Percentiles rank a stretch among this genome's conserved stretches.
phyloP scores from a whole-genome alignment of 2,797 vertebrate species.

The Chromis chromis region DNA sequence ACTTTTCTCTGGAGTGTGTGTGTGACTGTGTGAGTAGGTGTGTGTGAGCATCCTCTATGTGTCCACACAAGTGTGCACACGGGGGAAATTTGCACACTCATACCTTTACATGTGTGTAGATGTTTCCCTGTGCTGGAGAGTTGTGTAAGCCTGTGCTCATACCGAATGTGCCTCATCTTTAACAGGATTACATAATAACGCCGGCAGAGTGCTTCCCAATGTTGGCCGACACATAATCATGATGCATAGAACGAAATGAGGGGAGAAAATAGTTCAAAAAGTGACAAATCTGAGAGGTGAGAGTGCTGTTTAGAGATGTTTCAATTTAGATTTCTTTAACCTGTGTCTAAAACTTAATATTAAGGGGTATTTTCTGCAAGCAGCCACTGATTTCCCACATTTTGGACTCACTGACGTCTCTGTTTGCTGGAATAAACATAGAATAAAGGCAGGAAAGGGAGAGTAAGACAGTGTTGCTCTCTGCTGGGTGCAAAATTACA shows the following conservation, averaged over 20 bases:
- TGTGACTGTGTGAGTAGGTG: slow-evolving; percentile 65
- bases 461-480: slow-evolving; percentile 53
- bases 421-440: slow-evolving; percentile 16
- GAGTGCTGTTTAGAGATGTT: too few relatives aligned
- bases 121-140: slow-evolving; percentile 29
- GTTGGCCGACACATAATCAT: slow-evolving; percentile 20
- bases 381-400: slow-evolving; percentile 6
- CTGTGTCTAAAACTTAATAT: slow-evolving; percentile 11
- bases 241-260: slow-evolving; percentile 6
- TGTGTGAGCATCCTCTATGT: slow-evolving; percentile 60
- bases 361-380: background rate
- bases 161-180: slow-evolving; percentile 40
- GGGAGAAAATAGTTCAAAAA: slow-evolving; percentile 15
- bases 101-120: slow-evolving; percentile 46
- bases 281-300: background rate
- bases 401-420: background rate
- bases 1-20: slow-evolving; percentile 84
- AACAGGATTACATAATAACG: slow-evolving; percentile 54
- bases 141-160: slow-evolving; percentile 47
- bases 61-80: slow-evolving; percentile 62
- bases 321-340: background rate
- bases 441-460: slow-evolving; percentile 19
- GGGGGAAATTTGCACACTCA: slow-evolving; percentile 56
- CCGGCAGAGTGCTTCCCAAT: slow-evolving; percentile 13
- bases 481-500: slow-evolving; percentile 43